Evolutionary conservation across 1,140 invertebrate genomes (phyloP), one percentile per base, ranked within the genome.

Genomic region (Archegozetes longisetosus): DNA sequence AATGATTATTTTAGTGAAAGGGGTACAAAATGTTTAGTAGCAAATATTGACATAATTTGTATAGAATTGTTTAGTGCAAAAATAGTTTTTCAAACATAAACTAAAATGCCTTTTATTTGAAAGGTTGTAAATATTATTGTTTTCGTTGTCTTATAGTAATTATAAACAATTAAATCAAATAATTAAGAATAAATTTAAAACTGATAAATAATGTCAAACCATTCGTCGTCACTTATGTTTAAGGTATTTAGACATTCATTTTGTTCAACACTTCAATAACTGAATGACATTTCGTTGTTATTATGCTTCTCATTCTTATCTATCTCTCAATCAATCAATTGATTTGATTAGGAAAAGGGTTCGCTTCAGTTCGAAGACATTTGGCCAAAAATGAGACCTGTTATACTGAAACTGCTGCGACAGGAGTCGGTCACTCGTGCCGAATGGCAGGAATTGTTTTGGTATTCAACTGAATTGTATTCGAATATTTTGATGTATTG

Each of bases 371-470:
- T 95, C 76, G 88, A 95, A 72, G 88, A 92, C 64, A 85, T 91
- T 82, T 98, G 92, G 92, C 89, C 89, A 52, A 78, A 77, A 61
- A 96, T 97, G 84, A 79, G 87, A 64, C 88, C 88, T 12, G 89
- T 88, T 64, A 89, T 97, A 48, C 73, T 94, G 52, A 94, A 95
- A 73, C 73, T 95, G 29, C 74, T 97, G 40, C 83, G 89, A 66
- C 92, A 96, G 74, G 89, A 96, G 70, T 77, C 85, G 26, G 90
- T 97, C 0, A 86, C 85, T n/a, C 83, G 88, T 69, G 79, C 76
- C 64, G 92, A 98, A 79, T 98, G 93, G 93, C 92, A 97, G 72
- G 90, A 94, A 72, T 75, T 97, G 62, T 98, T 98, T 75, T 94
- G 88, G 75, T 85, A 67, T 50, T n/a, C n/a, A n/a, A n/a, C n/a